Evolutionary conservation across 2,888 invertebrate genomes (phyloP).

Genomic region (Anthrax anthrax): DNA sequence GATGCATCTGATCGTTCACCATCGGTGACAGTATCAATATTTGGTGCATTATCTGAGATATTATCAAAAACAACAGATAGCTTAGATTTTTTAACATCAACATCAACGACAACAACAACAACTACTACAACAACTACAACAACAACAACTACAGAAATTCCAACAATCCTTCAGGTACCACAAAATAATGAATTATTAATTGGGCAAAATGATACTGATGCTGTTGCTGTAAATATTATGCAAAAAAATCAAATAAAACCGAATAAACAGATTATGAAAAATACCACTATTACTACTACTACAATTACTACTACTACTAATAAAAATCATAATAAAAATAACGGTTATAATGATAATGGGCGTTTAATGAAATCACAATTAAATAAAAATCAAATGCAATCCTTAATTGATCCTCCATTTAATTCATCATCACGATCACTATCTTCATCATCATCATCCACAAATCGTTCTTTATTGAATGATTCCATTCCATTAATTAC

Average conservation of each 20-base stretch:
- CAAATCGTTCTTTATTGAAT: no score
- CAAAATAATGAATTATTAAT: conserved; percentile 8
- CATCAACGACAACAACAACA: conserved; percentile 14
- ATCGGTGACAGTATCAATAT: conserved; percentile 44
- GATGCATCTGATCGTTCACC: conserved; percentile 42
- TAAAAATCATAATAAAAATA: neutral
- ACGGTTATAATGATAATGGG: conserved; percentile 1
- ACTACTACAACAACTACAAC: conserved; percentile 16
- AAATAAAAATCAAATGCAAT: neutral
- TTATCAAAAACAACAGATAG: conserved; percentile 26
- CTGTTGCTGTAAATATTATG: conserved; percentile 15
- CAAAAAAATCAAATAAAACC: neutral
- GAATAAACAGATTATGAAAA: neutral
- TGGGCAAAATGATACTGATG: conserved; percentile 10
- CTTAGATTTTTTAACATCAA: conserved; percentile 14
- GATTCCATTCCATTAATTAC: no score
- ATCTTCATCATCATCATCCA: neutral
- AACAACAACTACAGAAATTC: conserved; percentile 16
- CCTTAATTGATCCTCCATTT: neutral
- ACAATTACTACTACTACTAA: neutral
- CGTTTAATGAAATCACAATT: conserved; percentile 2
- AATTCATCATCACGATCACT: neutral
- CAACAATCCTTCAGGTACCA: conserved; percentile 17
- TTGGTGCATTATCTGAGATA: conserved; percentile 44
- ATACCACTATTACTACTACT: conserved; percentile 1